Evolutionary conservation across 2,113 vertebrate species (phyloP), one percentile per base, ranked within the genome.

Genomic region (Etheostoma cragini): DNA sequence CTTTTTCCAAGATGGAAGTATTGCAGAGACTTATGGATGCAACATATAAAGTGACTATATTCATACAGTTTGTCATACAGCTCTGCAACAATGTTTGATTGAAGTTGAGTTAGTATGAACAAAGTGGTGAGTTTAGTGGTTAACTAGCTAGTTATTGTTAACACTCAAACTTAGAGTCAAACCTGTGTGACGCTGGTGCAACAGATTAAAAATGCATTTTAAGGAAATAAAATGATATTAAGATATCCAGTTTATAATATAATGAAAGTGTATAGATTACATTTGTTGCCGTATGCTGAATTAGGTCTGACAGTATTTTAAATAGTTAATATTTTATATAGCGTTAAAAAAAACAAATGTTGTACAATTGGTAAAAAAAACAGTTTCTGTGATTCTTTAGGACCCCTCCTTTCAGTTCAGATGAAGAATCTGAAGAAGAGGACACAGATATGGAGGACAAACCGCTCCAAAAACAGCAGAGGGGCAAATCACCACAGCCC

Each of bases 371-470:
- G 50, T 30, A 14, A 61, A 17, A 61, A 50, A 61, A 50, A 0
- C 6, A 5, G 14, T 84, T 22, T 78, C 11, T 79, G 69, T 84
- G 61, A 16, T 78, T 88, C 11, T 73, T 17, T 2, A 98, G 98
- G 91, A 97, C 96, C 0, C 90, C 96, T 62, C 96, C 96, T 6
- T 97, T 98, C 85, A 98, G 96, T 80, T 97, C 97, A 13, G 97
- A 97, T 53, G 97, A 97, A 3, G 96, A 96, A 46, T 86, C 91
- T 16, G 95, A 96, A 1, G 95, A 96, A 0, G 83, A 94, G n/a
- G 92, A 94, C 15, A 89, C 92, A 5, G 89, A 91, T 3, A 90
- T 90, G 0, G 95, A 96, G 2, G 82, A 94, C 24, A 92, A 93
- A 14, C 86, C 89, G 24, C 49, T 70, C 0, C 87, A 3, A 1